phyloP scores from a whole-genome alignment of 2,888 invertebrate genomes.

The Cetonia aurata region DNA sequence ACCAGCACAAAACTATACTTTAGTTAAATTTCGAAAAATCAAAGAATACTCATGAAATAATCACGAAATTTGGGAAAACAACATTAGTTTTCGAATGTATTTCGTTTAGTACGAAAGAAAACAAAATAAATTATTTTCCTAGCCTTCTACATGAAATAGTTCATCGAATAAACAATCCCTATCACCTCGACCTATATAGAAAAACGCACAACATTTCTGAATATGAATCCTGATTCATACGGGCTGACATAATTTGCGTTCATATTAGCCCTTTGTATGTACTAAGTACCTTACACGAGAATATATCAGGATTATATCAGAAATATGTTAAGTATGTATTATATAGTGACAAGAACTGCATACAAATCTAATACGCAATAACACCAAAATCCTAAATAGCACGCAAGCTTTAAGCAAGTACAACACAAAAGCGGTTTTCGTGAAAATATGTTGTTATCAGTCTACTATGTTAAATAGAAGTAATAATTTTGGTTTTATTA shows the following conservation, averaged over 20 bases:
- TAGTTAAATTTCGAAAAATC: no score
- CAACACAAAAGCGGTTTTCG: no score
- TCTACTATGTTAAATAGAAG: not conserved
- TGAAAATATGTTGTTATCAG: no score
- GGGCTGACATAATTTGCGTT: no score
- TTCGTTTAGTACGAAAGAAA: not conserved
- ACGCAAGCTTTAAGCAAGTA: slow-evolving; percentile 6
- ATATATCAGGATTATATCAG: no score
- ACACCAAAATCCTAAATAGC: slow-evolving; percentile 7
- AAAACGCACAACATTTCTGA: slow-evolving; percentile 14
- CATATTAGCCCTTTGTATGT: no score
- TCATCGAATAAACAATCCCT: slow-evolving; percentile 32
- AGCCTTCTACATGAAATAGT: not conserved
- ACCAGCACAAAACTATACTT: no score
- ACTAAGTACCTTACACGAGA: no score
- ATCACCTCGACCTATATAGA: slow-evolving; percentile 29
- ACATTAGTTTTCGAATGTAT: not conserved
- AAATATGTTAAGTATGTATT: not conserved
- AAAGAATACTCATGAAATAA: not conserved
- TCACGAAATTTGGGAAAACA: not conserved
- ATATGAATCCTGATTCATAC: no score
- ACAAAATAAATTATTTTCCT: not conserved
- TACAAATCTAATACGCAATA: not conserved
- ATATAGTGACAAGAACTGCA: not conserved
- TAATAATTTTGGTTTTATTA: not conserved